Evolutionary conservation across 2,113 vertebrate genomes (phyloP).

Genomic region (Phalacrocorax aristotelis): DNA sequence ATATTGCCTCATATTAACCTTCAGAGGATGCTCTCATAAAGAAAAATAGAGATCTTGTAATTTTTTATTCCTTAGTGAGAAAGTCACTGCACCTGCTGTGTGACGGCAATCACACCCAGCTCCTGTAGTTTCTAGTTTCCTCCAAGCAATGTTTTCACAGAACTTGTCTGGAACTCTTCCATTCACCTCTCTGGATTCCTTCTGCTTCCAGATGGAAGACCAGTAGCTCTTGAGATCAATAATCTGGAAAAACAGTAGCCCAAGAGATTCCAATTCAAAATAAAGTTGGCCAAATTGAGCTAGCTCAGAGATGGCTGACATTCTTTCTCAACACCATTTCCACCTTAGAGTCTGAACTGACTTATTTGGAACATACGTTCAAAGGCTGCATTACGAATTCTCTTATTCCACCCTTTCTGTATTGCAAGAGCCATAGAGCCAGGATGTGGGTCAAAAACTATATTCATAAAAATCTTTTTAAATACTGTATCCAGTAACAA

Average conservation of each 20-base stretch:
- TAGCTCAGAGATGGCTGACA: not conserved
- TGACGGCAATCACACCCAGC: not conserved
- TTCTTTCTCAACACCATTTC: not conserved
- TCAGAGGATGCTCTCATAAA: not conserved
- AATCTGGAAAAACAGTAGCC: not conserved
- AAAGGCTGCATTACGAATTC: not conserved
- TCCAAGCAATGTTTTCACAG: not conserved
- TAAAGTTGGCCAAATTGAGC: not conserved
- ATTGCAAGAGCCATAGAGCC: not conserved
- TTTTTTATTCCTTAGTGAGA: not conserved
- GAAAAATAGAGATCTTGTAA: not conserved
- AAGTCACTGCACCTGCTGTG: not conserved
- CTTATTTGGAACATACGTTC: not conserved
- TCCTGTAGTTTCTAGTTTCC: not conserved
- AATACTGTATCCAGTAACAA: not conserved
- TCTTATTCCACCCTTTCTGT: not conserved
- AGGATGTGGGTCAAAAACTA: not conserved
- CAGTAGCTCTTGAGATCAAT: not conserved
- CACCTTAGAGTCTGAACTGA: not conserved
- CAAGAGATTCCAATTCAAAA: not conserved
- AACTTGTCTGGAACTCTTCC: not conserved
- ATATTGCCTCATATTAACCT: not conserved
- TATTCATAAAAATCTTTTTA: not conserved
- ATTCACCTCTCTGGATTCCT: not conserved
- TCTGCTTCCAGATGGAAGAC: not conserved